Evolutionary conservation across 2,113 vertebrate species (phyloP), one percentile per base, ranked within the genome.

Genomic region (Pluvianellus socialis): DNA sequence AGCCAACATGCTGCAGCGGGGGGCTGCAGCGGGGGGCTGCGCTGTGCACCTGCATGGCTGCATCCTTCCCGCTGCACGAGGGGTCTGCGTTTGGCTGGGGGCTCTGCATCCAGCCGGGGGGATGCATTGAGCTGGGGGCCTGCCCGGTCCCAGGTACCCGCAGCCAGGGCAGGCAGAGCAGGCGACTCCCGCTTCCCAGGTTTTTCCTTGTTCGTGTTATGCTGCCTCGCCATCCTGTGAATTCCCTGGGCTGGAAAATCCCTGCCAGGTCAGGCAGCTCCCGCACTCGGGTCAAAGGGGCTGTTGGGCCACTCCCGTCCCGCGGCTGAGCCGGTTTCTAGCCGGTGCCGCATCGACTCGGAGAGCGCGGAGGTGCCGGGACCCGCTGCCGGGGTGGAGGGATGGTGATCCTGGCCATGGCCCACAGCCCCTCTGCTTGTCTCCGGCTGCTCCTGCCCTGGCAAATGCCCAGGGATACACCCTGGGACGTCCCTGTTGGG

Each of bases 401-500:
- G 38, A 33, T 4, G 10, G 14, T 1, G 19, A 18, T 72, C 47
- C 73, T 2, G 16, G 14, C 52, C 2, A 0, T 30, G 84, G 4
- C 7, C 67, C 32, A 33, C 33, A n/a, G 26, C 71, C 0, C 0
- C 71, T 77, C 38, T 33, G n/a, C 70, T 59, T 9, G 1, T 15
- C 66, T 56, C 62, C 5, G 1, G 44, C 6, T 13, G 9, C 84
- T 74, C 55, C 63, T 28, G 49, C 21, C 77, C 72, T 2, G 3
- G 35, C 1, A 1, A 28, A 27, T 1, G 3, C 4, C 40, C 42
- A 1, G 4, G 53, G 32, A 18, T 4, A 27, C 1, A 2, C 4
- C 40, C 42, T 1, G 4, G 49, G 32, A 18, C 3, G 3, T 30
- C 15, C 38, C 21, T 7, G 4, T 35, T 2, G 11, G n/a, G 38